Conservation (phyloP, 2,113 vertebrate genomes). For the Mus spicilegus region DNA sequence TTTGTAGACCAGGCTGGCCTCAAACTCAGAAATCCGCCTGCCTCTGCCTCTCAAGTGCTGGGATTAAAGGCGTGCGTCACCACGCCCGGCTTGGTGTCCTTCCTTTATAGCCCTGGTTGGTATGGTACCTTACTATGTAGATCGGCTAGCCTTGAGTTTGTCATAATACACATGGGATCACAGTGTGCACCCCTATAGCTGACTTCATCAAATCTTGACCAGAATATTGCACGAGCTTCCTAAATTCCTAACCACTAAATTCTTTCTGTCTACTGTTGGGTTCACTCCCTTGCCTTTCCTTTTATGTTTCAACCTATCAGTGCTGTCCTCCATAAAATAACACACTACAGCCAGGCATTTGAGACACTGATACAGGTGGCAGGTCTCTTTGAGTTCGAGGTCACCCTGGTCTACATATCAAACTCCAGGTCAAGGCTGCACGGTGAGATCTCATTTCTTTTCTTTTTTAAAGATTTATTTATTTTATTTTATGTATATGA, state of each 20-base stretch:
- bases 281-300: not conserved
- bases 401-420: not conserved
- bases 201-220: not conserved
- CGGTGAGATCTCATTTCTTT: not conserved
- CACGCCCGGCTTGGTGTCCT: not conserved
- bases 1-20: too few species aligned
- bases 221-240: not conserved
- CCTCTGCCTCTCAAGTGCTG: too few species aligned
- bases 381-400: not conserved
- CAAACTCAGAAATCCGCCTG: too few species aligned
- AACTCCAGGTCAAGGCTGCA: not conserved
- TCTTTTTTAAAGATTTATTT: too few species aligned
- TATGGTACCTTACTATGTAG: too few species aligned
- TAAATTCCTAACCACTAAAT: not conserved
- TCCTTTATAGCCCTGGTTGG: not conserved
- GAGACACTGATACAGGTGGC: not conserved
- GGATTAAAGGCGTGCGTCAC: too few species aligned
- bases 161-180: not conserved
- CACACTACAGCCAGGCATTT: not conserved
- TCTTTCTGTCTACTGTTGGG: not conserved
- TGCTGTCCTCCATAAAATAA: not conserved
- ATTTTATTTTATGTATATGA: too few species aligned
- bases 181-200: not conserved
- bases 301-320: not conserved
- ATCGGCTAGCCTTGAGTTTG: not conserved